These are phyloP conservation scores for Heterochromis multidens DNA, from an alignment of 2,113 vertebrate genomes.

Conservation along the genomic window DNA sequence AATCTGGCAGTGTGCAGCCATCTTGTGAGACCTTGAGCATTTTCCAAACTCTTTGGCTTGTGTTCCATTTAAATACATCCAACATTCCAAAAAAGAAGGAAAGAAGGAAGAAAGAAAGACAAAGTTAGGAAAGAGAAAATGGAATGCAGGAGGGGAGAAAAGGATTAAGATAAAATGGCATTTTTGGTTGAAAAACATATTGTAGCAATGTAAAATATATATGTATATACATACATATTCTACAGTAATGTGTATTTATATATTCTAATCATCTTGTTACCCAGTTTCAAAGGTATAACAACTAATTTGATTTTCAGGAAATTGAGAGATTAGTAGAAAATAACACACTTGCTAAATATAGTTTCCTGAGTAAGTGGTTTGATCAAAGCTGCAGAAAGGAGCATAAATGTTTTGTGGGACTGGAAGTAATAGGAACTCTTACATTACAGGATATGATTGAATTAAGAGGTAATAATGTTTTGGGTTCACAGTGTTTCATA, in stretches of 20 bases:
- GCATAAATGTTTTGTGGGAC: not conserved
- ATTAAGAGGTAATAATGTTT: not conserved
- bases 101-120: not conserved
- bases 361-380: not conserved
- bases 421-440: not conserved
- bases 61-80: not conserved
- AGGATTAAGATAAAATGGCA: too few species aligned
- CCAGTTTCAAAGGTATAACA: too few species aligned
- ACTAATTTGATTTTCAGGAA: too few species aligned
- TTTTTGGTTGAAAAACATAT: too few species aligned
- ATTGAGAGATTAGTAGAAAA: not conserved
- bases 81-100: not conserved
- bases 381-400: not conserved
- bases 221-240: too few species aligned
- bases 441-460: not conserved
- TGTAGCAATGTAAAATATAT: too few species aligned
- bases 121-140: not conserved
- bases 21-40: not conserved
- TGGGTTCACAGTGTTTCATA: not conserved
- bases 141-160: not conserved
- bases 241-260: too few species aligned
- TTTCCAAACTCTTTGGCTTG: not conserved
- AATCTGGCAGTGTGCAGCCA: not conserved
- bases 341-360: not conserved
- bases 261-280: too few species aligned